Conservation (phyloP, 2,113 vertebrate genomes). For the Cyprinus carpio region DNA sequence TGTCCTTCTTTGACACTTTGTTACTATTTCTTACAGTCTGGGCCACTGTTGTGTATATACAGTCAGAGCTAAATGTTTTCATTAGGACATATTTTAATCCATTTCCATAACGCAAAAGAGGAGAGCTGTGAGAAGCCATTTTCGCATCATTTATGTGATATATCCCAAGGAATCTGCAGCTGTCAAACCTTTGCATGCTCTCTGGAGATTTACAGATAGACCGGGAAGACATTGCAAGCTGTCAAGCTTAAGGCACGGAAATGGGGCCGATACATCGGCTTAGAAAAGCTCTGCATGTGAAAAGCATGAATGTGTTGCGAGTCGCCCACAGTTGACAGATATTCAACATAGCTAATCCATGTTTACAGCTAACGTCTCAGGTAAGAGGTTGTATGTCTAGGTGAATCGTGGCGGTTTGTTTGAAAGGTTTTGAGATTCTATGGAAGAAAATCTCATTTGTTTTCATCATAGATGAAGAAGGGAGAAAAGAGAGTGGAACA, state of each 20-base stretch:
- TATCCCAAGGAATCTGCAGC: conserved; percentile 61
- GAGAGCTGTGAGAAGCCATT: conserved; percentile 29
- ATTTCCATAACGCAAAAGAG: conserved; percentile 73
- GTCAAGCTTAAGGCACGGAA: conserved; percentile 46
- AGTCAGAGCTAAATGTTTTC: conserved; percentile 81
- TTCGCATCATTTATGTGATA: conserved; percentile 70
- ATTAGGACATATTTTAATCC: conserved; percentile 77
- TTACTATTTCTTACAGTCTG: conserved; percentile 78
- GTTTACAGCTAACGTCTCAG: conserved; percentile 66
- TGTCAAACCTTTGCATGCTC: conserved; percentile 67
- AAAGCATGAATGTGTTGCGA: conserved; percentile 8
- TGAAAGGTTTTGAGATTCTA: conserved; percentile 9
- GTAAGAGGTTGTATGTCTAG: conserved; percentile 4
- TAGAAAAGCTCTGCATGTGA: conserved; percentile 42
- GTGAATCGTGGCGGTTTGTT: background rate
- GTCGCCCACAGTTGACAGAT: conserved; percentile 10
- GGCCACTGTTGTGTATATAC: conserved; percentile 78
- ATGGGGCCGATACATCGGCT: conserved; percentile 37
- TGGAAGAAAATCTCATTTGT: conserved; percentile 29
- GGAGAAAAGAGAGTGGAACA: conserved; percentile 43
- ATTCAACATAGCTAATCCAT: conserved; percentile 48
- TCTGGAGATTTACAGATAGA: conserved; percentile 64
- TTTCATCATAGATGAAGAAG: conserved; percentile 53
- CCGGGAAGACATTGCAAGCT: conserved; percentile 60
- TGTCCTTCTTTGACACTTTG: conserved; percentile 74